These are phyloP conservation scores for Reticulitermes lucifugus DNA, from an alignment of 2,888 invertebrate species.

Conservation along the genomic window DNA sequence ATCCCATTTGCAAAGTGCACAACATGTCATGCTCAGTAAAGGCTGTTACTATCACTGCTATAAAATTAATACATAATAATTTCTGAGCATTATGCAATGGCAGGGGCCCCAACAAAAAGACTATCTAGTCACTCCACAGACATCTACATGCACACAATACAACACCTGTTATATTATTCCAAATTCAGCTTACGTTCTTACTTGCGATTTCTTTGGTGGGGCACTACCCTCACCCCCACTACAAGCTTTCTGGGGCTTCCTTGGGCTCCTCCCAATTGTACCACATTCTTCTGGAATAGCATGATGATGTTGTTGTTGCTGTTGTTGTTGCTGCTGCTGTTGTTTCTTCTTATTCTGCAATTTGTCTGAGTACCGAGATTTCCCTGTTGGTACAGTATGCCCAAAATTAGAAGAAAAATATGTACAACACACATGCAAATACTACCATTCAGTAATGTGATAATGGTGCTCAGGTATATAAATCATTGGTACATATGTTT, in stretches of 20 bases:
- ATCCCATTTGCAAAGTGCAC: too few relatives aligned
- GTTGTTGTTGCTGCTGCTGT: background rate
- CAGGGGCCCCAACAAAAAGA: too few relatives aligned
- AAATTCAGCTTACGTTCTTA: constrained; percentile 60
- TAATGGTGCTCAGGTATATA: too few relatives aligned
- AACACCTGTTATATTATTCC: constrained; percentile 47
- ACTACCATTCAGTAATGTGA: too few relatives aligned
- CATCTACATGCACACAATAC: constrained; percentile 25
- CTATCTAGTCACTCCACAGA: background rate
- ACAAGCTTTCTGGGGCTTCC: constrained; percentile 52
- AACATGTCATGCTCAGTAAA: too few relatives aligned
- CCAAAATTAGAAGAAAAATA: too few relatives aligned
- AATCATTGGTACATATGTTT: too few relatives aligned
- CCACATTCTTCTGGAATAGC: constrained; percentile 54
- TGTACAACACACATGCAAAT: too few relatives aligned
- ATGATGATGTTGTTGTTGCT: too few relatives aligned
- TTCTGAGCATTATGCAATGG: too few relatives aligned
- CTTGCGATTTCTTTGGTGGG: constrained; percentile 59
- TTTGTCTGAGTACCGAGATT: constrained; percentile 29
- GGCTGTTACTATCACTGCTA: too few relatives aligned
- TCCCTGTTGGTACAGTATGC: background rate
- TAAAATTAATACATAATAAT: too few relatives aligned
- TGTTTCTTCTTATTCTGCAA: constrained; percentile 21
- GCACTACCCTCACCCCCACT: constrained; percentile 48
- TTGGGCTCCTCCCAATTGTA: constrained; percentile 53